These are phyloP conservation scores for Peromyscus melanophrys DNA, from an alignment of 2,797 vertebrate genomes.

Conservation along the genomic window DNA sequence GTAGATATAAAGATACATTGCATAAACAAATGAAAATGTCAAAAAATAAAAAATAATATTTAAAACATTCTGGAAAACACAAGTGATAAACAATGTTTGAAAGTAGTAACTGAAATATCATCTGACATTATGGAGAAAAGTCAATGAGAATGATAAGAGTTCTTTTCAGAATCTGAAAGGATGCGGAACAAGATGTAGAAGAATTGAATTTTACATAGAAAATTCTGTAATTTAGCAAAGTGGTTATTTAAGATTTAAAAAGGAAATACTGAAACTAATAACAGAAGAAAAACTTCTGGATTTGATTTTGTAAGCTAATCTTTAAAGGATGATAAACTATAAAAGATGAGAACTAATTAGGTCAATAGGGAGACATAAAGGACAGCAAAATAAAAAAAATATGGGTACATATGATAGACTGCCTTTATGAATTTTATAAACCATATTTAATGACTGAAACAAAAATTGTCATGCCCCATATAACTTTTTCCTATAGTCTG, in stretches of 20 bases:
- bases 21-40: neutral
- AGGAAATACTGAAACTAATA: neutral
- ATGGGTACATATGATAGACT: neutral
- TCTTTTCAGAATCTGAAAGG: neutral
- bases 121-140: neutral
- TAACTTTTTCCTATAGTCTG: neutral
- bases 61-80: constrained; percentile 16
- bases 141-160: constrained; percentile 7
- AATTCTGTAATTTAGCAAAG: neutral
- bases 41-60: neutral
- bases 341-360: neutral
- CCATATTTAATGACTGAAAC: neutral
- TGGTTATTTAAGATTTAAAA: neutral
- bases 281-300: neutral
- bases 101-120: neutral
- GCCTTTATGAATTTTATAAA: neutral
- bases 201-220: neutral
- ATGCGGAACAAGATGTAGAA: neutral
- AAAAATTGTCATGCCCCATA: neutral
- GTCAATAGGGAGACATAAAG: neutral
- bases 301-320: neutral
- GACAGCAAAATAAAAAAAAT: neutral
- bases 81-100: neutral
- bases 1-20: neutral
- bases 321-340: neutral